phyloP scores from a whole-genome alignment of 2,113 vertebrate species.

The Pelodiscus sinensis region DNA sequence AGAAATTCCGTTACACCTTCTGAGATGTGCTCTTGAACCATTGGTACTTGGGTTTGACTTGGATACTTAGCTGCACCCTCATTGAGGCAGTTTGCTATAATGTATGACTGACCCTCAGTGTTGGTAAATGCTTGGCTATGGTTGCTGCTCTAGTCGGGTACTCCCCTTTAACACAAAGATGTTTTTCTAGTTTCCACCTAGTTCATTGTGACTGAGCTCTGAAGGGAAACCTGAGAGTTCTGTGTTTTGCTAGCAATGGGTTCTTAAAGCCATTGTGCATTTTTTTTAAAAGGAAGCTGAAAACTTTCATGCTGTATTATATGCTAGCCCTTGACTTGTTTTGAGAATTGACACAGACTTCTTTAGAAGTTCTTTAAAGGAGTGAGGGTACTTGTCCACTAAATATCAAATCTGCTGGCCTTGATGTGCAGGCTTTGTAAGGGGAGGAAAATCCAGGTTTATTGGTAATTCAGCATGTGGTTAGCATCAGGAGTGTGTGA shows the following conservation, averaged over 20 bases:
- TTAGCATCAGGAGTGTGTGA: neutral
- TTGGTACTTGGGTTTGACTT: constrained; percentile 35
- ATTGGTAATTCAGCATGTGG: neutral
- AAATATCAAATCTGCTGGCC: neutral
- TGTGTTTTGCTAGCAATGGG: neutral
- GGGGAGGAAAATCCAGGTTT: neutral
- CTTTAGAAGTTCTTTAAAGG: constrained; percentile 15
- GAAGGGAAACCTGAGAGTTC: constrained; percentile 33
- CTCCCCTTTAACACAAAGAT: constrained; percentile 29
- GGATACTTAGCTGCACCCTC: too few relatives aligned
- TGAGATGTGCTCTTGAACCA: constrained; percentile 15
- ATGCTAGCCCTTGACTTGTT: neutral
- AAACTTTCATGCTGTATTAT: constrained; percentile 30
- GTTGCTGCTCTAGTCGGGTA: neutral
- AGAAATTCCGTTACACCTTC: neutral
- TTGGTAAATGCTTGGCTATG: neutral
- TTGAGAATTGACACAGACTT: neutral
- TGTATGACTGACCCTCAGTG: neutral
- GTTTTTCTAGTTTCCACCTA: constrained; percentile 20
- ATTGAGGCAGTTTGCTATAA: neutral
- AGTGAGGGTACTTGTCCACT: neutral
- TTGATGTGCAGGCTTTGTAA: neutral
- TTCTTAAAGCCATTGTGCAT: too few relatives aligned
- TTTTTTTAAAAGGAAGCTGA: too few relatives aligned
- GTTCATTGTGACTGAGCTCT: constrained; percentile 10